A percentile compares a stretch with the other conserved stretches of the same genome.
phyloP scores from a whole-genome alignment of 1,140 invertebrate species.

The Heliconius himera region DNA sequence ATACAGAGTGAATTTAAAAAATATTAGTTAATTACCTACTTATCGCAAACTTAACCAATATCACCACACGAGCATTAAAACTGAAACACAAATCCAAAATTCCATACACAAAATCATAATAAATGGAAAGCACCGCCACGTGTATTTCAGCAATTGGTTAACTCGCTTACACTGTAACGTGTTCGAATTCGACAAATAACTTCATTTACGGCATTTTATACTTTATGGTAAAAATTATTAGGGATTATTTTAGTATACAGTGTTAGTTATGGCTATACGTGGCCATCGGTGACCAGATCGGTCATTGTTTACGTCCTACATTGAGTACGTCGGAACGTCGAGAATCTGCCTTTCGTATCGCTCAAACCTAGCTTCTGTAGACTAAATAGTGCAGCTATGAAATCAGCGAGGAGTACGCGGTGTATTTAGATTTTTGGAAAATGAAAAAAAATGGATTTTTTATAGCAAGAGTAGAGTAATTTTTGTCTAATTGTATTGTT shows the following conservation, averaged over 20 bases:
- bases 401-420: background rate
- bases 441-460: too few relatives aligned
- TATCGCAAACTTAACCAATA: background rate
- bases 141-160: slow-evolving; percentile 36
- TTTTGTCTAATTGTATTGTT: too few relatives aligned
- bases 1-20: too few relatives aligned
- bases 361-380: slow-evolving; percentile 39
- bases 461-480: background rate
- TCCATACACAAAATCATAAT: slow-evolving; percentile 23
- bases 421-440: background rate
- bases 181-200: slow-evolving; percentile 22
- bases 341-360: slow-evolving; percentile 48
- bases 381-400: slow-evolving; percentile 11
- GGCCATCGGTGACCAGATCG: slow-evolving; percentile 39
- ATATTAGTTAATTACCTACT: too few relatives aligned
- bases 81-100: background rate
- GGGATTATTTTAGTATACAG: background rate
- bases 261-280: slow-evolving; percentile 23
- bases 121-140: slow-evolving; percentile 33
- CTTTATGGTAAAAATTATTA: background rate
- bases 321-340: slow-evolving; percentile 43
- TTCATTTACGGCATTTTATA: slow-evolving; percentile 5
- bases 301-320: slow-evolving; percentile 48
- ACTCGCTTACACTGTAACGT: slow-evolving; percentile 26
- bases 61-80: background rate